phyloP scores from a whole-genome alignment of 2,797 vertebrate genomes.

The Neosilurus hyrtlii region DNA sequence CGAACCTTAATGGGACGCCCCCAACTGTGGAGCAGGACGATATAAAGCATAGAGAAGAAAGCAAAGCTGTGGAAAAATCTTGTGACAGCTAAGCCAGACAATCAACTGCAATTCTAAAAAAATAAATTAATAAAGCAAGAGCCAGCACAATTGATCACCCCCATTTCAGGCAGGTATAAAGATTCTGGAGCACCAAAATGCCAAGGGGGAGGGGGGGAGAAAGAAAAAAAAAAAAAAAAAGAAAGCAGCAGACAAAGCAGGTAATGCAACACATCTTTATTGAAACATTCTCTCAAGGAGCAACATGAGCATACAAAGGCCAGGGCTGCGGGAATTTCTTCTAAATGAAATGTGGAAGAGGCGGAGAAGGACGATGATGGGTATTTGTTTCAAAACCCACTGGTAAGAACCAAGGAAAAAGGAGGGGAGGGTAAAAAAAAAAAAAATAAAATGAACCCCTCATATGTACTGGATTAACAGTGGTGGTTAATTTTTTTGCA shows the following conservation, averaged over 20 bases:
- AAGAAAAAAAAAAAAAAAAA: slow-evolving; percentile 39
- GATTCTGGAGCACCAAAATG: slow-evolving; percentile 37
- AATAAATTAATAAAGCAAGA: slow-evolving; percentile 2
- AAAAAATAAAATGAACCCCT: slow-evolving; percentile 37
- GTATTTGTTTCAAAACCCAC: slow-evolving; percentile 39
- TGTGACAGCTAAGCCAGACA: neutral
- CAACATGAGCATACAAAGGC: slow-evolving; percentile 78
- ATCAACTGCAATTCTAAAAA: slow-evolving; percentile 5
- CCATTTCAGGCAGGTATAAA: slow-evolving; percentile 28
- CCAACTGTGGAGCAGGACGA: slow-evolving; percentile 15
- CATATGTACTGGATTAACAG: slow-evolving; percentile 70
- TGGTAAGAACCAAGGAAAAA: slow-evolving; percentile 41
- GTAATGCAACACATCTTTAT: slow-evolving; percentile 82
- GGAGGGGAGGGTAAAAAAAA: slow-evolving; percentile 35
- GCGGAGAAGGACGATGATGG: slow-evolving; percentile 4
- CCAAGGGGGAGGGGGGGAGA: slow-evolving; percentile 4
- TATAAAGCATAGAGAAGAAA: slow-evolving; percentile 27
- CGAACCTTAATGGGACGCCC: neutral
- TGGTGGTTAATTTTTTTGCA: slow-evolving; percentile 78
- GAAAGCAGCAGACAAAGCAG: slow-evolving; percentile 58
- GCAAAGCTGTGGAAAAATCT: slow-evolving; percentile 43
- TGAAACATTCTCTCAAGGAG: slow-evolving; percentile 82
- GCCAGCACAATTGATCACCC: slow-evolving; percentile 16
- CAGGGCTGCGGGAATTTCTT: slow-evolving; percentile 55
- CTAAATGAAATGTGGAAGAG: slow-evolving; percentile 51